These are phyloP conservation scores for Poeciliopsis retropinna DNA, from an alignment of 2,113 vertebrate genomes.

Conservation along the genomic window DNA sequence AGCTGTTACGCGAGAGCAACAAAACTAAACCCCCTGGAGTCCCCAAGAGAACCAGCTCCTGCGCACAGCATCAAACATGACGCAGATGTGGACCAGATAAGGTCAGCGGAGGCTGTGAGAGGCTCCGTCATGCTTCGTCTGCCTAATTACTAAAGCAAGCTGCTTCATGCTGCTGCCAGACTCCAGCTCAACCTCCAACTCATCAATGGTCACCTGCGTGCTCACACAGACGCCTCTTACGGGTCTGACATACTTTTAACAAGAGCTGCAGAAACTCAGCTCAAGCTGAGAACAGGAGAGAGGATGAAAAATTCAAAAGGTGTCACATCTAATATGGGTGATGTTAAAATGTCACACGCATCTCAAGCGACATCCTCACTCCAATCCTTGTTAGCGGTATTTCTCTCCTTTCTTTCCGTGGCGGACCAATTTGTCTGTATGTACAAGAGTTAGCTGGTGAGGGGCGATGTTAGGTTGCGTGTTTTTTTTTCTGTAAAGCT, in stretches of 20 bases:
- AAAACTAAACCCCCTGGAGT: no score
- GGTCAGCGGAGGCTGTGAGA: no score
- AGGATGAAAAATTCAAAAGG: constrained; percentile 34
- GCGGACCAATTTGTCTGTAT: not conserved
- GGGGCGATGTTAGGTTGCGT: not conserved
- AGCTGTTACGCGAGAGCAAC: no score
- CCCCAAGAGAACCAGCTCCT: no score
- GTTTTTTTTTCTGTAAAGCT: not conserved
- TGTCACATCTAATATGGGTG: constrained; percentile 32
- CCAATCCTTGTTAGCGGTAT: not conserved
- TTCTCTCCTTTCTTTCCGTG: not conserved
- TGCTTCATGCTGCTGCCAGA: not conserved
- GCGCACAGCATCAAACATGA: no score
- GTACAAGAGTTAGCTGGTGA: not conserved
- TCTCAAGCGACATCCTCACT: not conserved
- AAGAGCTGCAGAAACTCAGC: not conserved
- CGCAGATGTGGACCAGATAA: no score
- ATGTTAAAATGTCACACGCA: constrained; percentile 4
- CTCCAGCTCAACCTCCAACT: not conserved
- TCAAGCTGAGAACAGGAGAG: not conserved
- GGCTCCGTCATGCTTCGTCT: no score
- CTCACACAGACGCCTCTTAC: not conserved
- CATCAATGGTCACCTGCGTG: not conserved
- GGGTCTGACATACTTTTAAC: not conserved
- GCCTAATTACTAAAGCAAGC: not conserved